These are phyloP conservation scores for human (Homo sapiens) DNA, from an alignment of 2,113 vertebrate genomes.

Conservation along the genomic window GRCh38 chr16:69370501-69371000, in stretches of 20 bases:
- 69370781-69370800: background rate
- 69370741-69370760: background rate
- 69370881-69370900: background rate
- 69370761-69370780: background rate
- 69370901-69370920: background rate
- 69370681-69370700: background rate
- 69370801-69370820: background rate
- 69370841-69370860: background rate
- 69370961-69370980: background rate
- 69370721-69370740: background rate
- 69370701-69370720: background rate
- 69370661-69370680: conserved; percentile 47
- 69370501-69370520: conserved; percentile 77
- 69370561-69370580: conserved; percentile 86
- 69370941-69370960: background rate
- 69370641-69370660: background rate
- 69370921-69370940: background rate
- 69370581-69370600: conserved; percentile 81
- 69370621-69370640: conserved; percentile 83
- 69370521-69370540: conserved; percentile 87
- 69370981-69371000: background rate
- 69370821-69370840: background rate
- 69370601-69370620: conserved; percentile 85
- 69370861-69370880: background rate
- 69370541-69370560: conserved; percentile 89